Evolutionary conservation across 2,888 invertebrate species (phyloP).

Genomic region (Norana najaformis): DNA sequence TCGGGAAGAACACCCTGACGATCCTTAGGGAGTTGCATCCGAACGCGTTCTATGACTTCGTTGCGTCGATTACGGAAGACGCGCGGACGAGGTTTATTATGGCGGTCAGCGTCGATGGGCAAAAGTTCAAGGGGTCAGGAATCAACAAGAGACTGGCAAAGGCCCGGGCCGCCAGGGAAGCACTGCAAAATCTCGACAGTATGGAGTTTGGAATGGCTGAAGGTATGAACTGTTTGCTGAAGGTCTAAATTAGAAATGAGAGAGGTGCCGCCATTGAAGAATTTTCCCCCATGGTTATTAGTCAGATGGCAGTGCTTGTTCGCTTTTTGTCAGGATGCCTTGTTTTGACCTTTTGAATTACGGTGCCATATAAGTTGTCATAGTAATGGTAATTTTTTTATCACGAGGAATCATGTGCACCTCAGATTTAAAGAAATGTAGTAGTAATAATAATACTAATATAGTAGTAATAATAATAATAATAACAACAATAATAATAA

Average conservation of each 20-base stretch:
- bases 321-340: background rate
- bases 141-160: constrained; percentile 29
- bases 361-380: no score
- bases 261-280: background rate
- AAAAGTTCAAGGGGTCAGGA: constrained; percentile 25
- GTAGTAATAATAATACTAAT: no score
- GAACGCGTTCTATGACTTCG: constrained; percentile 9
- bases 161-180: constrained; percentile 34
- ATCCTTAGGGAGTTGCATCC: constrained; percentile 30
- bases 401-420: no score
- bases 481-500: no score
- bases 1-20: constrained; percentile 30
- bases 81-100: constrained; percentile 25
- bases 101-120: background rate
- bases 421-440: no score
- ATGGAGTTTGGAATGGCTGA: constrained; percentile 32
- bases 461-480: no score
- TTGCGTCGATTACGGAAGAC: background rate
- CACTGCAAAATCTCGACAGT: constrained; percentile 22
- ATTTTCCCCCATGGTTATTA: background rate
- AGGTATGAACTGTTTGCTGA: background rate
- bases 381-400: no score
- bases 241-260: background rate
- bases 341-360: background rate
- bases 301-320: background rate